These are phyloP conservation scores for Macquaria australasica DNA, from an alignment of 2,113 vertebrate species.

Conservation along the genomic window DNA sequence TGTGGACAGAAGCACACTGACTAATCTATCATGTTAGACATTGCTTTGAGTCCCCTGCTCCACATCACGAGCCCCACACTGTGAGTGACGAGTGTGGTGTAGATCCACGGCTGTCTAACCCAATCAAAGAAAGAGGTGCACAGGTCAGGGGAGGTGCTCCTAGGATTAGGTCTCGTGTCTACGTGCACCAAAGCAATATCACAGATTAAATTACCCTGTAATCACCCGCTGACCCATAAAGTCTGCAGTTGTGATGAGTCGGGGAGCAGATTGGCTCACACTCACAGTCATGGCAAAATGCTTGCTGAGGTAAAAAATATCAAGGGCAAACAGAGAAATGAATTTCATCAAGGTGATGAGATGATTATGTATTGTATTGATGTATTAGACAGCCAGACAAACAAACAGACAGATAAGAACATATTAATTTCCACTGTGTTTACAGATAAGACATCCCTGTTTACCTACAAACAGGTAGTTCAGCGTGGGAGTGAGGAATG, in stretches of 20 bases:
- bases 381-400: background rate
- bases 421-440: background rate
- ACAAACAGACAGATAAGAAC: background rate
- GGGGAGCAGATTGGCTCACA: background rate
- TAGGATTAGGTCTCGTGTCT: conserved; percentile 56
- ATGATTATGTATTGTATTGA: background rate
- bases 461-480: too few species aligned
- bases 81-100: background rate
- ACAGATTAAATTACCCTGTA: conserved; percentile 60
- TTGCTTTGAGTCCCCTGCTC: background rate
- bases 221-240: conserved; percentile 64
- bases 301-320: conserved; percentile 1
- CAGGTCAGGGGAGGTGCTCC: conserved; percentile 34
- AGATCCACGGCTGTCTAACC: conserved; percentile 3
- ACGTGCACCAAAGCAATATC: conserved; percentile 43
- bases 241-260: conserved; percentile 13
- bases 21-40: background rate
- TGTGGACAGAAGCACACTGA: background rate
- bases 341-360: background rate
- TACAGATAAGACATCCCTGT: background rate
- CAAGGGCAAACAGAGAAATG: conserved; percentile 8
- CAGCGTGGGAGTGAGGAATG: background rate
- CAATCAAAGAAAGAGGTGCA: conserved; percentile 34
- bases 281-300: background rate
- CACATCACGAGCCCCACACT: background rate